phyloP scores from a whole-genome alignment of 2,797 vertebrate genomes.

The Champsocephalus esox region DNA sequence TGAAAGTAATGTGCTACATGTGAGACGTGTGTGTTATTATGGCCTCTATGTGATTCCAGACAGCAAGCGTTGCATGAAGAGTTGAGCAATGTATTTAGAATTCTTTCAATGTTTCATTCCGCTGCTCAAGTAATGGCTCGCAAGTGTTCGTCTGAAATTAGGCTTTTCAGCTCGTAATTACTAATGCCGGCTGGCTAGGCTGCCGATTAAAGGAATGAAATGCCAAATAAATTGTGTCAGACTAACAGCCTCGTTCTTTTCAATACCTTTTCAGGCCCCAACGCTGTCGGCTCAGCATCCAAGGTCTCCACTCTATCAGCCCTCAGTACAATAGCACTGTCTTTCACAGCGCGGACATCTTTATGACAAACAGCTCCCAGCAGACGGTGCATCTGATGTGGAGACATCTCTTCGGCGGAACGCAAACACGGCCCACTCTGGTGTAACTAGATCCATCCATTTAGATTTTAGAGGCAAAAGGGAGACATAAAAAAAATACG shows the following conservation, averaged over 20 bases:
- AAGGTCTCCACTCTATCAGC: constrained; percentile 95
- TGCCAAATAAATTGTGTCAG: background rate
- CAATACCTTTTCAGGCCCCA: constrained; percentile 86
- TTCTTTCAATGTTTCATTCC: constrained; percentile 13
- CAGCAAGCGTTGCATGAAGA: constrained; percentile 19
- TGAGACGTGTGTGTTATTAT: constrained; percentile 37
- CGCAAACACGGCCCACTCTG: constrained; percentile 79
- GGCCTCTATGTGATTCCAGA: constrained; percentile 16
- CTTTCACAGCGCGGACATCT: constrained; percentile 97
- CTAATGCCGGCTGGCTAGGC: background rate
- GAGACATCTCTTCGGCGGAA: constrained; percentile 63
- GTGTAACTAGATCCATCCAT: constrained; percentile 83
- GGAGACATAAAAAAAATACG: constrained; percentile 44
- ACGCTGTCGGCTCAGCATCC: constrained; percentile 92
- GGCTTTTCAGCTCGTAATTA: constrained; percentile 33
- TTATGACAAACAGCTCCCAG: constrained; percentile 92
- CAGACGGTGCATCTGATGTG: constrained; percentile 84
- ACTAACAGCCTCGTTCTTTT: constrained; percentile 52
- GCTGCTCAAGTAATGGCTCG: constrained; percentile 16
- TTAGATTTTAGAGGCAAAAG: constrained; percentile 79
- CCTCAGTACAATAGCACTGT: constrained; percentile 97
- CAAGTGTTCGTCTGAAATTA: constrained; percentile 10
- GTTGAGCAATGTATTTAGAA: constrained; percentile 30
- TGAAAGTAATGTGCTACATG: constrained; percentile 37
- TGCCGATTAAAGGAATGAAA: constrained; percentile 13